These are phyloP conservation scores for Cladorhizidae sp. DNA, from an alignment of 37 sponge, comb jelly and placozoan species.

Conservation along the genomic window DNA sequence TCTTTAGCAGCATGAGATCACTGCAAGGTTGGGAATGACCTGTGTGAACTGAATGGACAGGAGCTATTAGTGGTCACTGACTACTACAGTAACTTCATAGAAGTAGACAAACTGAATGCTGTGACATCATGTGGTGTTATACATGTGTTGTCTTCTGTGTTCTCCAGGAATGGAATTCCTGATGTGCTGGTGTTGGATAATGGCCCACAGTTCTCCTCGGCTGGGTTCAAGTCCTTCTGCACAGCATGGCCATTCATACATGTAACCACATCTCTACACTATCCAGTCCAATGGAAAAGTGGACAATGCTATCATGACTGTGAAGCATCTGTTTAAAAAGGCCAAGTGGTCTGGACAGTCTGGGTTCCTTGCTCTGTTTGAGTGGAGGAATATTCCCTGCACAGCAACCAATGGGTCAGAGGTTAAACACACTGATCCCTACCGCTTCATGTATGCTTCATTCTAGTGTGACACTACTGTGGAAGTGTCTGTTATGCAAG, in stretches of 20 bases:
- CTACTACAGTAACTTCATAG: too few relatives aligned
- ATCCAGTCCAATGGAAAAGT: constrained; percentile 59
- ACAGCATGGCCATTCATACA: constrained; percentile 31
- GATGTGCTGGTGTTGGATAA: constrained; percentile 39
- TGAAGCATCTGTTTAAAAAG: constrained; percentile 46
- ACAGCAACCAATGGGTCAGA: too few relatives aligned
- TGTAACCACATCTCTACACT: background rate
- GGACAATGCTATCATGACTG: constrained; percentile 57
- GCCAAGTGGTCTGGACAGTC: constrained; percentile 24
- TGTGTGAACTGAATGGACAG: constrained; percentile 39
- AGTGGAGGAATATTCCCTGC: constrained; percentile 72
- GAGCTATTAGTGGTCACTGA: constrained; percentile 30
- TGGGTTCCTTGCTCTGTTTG: constrained; percentile 48
- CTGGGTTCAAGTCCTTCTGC: constrained; percentile 28
- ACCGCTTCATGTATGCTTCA: too few relatives aligned
- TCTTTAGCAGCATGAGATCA: constrained; percentile 21
- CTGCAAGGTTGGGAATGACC: constrained; percentile 48
- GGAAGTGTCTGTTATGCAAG: too few relatives aligned
- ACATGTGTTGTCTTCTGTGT: background rate
- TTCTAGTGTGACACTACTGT: too few relatives aligned
- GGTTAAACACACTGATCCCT: too few relatives aligned
- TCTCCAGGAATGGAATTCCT: constrained; percentile 14
- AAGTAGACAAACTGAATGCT: constrained; percentile 11
- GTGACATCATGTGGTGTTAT: constrained; percentile 11
- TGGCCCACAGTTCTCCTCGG: constrained; percentile 42